These are phyloP conservation scores for Virgularia gustaviana DNA, from an alignment of 92 coral and sea anemone species.

Conservation along the genomic window DNA sequence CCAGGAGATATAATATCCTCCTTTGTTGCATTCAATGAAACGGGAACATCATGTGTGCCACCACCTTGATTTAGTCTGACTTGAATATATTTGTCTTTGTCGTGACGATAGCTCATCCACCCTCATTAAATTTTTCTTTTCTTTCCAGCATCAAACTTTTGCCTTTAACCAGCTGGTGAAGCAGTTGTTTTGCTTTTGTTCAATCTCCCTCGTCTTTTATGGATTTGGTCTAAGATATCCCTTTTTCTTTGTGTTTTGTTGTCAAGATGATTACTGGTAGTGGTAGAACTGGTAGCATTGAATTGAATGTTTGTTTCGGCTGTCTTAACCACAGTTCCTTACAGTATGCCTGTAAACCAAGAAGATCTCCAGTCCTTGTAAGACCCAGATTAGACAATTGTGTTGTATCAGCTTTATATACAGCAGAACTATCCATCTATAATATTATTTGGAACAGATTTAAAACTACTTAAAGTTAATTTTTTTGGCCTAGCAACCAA, in stretches of 20 bases:
- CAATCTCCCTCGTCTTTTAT: not conserved
- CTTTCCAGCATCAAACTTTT: not conserved
- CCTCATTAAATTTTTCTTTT: not conserved
- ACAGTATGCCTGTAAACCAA: slow-evolving; percentile 4
- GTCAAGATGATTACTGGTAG: not conserved
- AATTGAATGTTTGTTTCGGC: not conserved
- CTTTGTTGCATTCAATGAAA: not conserved
- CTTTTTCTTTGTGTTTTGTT: not conserved
- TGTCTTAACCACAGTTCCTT: not conserved
- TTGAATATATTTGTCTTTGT: not conserved
- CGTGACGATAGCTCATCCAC: not conserved
- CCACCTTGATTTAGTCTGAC: slow-evolving; percentile 6
- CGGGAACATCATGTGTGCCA: slow-evolving; percentile 4
- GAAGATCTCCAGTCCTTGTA: not conserved
- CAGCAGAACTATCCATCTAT: slow-evolving; percentile 1
- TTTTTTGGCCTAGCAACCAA: no score
- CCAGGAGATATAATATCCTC: not conserved
- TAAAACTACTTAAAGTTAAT: no score
- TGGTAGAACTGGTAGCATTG: not conserved
- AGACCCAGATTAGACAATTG: not conserved
- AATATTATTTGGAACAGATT: not conserved
- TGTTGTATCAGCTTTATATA: not conserved
- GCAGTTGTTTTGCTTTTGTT: not conserved
- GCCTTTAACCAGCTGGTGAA: not conserved
- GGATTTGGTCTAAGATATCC: not conserved